Conservation (phyloP, 2,113 vertebrate genomes). For the Micronisus gabar region DNA sequence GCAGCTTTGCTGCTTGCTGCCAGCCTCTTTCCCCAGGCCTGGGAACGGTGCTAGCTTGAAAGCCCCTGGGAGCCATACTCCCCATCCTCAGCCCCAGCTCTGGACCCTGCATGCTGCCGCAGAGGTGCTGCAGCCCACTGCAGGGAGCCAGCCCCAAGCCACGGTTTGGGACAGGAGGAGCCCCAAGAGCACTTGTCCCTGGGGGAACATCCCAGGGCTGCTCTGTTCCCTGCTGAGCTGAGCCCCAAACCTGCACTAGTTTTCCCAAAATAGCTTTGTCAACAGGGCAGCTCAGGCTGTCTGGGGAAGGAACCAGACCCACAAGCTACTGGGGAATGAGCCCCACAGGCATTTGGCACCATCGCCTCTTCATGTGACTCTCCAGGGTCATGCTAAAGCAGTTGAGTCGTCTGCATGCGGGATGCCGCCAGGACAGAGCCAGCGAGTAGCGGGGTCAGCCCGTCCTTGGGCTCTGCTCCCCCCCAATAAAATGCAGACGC, state of each 20-base stretch:
- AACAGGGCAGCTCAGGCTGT: background rate
- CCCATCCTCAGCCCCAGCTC: background rate
- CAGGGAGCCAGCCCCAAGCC: background rate
- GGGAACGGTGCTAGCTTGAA: accelerated
- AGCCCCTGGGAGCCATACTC: background rate
- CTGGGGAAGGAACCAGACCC: background rate
- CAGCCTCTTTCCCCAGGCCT: background rate
- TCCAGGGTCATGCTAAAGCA: accelerated
- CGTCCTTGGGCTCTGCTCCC: background rate
- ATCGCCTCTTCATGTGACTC: background rate
- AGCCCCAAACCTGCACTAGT: background rate
- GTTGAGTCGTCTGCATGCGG: accelerated
- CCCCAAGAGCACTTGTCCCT: background rate
- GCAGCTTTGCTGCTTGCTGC: background rate
- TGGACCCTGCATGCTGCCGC: background rate
- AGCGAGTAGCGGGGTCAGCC: background rate
- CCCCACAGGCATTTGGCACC: background rate
- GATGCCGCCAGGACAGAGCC: background rate
- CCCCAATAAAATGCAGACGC: constrained; percentile 12
- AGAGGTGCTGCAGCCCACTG: background rate
- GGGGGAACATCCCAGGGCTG: background rate
- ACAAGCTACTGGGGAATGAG: background rate
- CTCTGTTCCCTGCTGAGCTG: background rate
- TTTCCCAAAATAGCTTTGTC: background rate
- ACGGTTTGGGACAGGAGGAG: background rate